Evolutionary conservation across 1,140 invertebrate genomes (phyloP).

Genomic region (Hormaphis cornu): DNA sequence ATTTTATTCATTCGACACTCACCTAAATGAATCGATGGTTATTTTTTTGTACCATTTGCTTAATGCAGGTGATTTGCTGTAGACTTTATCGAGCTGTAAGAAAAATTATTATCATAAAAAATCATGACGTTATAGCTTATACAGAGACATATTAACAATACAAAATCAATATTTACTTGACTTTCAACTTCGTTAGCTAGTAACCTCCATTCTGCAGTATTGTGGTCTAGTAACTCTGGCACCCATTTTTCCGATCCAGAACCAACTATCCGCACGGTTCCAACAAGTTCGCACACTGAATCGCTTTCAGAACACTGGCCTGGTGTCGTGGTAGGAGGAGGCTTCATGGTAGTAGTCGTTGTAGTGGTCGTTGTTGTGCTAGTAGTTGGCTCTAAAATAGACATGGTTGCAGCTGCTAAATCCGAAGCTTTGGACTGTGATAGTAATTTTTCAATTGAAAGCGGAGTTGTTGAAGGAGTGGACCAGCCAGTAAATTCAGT

Average conservation of each 20-base stretch:
- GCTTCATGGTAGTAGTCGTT: constrained; percentile 63
- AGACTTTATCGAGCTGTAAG: constrained; percentile 69
- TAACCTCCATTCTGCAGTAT: constrained; percentile 74
- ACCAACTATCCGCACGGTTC: constrained; percentile 70
- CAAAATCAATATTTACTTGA: constrained; percentile 49
- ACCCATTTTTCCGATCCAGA: constrained; percentile 60
- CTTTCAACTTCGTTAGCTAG: constrained; percentile 67
- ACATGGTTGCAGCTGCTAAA: constrained; percentile 42
- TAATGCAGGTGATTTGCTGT: constrained; percentile 60
- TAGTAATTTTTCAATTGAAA: constrained; percentile 68
- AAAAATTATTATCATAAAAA: background rate
- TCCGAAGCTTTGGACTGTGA: constrained; percentile 59
- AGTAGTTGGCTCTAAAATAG: constrained; percentile 42
- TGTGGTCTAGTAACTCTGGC: constrained; percentile 72
- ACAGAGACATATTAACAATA: background rate
- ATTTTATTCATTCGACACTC: constrained; percentile 36
- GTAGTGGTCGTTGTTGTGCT: constrained; percentile 54
- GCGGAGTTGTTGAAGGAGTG: constrained; percentile 69
- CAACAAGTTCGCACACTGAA: constrained; percentile 67
- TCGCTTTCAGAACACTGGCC: constrained; percentile 54
- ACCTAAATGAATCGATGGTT: constrained; percentile 75
- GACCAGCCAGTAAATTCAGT: constrained; percentile 85
- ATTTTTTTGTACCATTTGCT: constrained; percentile 75
- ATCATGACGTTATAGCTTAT: constrained; percentile 4
- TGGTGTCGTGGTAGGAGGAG: constrained; percentile 65